Conservation (phyloP, 2,888 invertebrate species). For the Dascillus cervinus region DNA sequence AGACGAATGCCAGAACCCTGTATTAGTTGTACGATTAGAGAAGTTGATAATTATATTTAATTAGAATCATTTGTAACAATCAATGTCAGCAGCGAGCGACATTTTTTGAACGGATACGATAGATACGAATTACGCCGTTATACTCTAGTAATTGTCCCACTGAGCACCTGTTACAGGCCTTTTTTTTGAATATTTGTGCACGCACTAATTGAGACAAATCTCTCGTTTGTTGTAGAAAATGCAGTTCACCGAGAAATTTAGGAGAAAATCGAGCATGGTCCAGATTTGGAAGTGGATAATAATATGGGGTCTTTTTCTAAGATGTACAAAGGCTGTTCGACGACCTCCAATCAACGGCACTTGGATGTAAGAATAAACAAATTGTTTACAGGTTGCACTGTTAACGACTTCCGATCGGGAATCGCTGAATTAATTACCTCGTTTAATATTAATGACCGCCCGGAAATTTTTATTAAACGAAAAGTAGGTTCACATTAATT, state of each 20-base stretch:
- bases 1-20: conserved; percentile 10
- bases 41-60: conserved; percentile 16
- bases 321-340: conserved; percentile 9
- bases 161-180: too few relatives aligned
- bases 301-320: conserved; percentile 9
- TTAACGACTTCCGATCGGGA: too few relatives aligned
- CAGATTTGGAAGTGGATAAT: conserved; percentile 8
- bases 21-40: conserved; percentile 15
- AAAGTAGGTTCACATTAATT: too few relatives aligned
- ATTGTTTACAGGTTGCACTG: too few relatives aligned
- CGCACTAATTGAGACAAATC: too few relatives aligned
- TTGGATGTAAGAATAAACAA: conserved; percentile 20
- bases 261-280: conserved; percentile 9
- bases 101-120: conserved; percentile 8
- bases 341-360: conserved; percentile 17
- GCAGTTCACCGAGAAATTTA: conserved; percentile 6
- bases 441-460: too few relatives aligned
- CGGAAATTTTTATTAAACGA: too few relatives aligned
- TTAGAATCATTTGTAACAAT: conserved; percentile 17
- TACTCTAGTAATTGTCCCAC: conserved; percentile 2
- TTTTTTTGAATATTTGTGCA: too few relatives aligned
- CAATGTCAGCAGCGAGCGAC: conserved; percentile 13
- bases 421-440: too few relatives aligned
- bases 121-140: conserved; percentile 6
- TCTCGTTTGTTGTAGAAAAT: conserved; percentile 11